Evolutionary conservation across 2,797 vertebrate genomes (phyloP), one percentile per base, ranked within the genome.

Genomic region (Cyclopterus lumpus): DNA sequence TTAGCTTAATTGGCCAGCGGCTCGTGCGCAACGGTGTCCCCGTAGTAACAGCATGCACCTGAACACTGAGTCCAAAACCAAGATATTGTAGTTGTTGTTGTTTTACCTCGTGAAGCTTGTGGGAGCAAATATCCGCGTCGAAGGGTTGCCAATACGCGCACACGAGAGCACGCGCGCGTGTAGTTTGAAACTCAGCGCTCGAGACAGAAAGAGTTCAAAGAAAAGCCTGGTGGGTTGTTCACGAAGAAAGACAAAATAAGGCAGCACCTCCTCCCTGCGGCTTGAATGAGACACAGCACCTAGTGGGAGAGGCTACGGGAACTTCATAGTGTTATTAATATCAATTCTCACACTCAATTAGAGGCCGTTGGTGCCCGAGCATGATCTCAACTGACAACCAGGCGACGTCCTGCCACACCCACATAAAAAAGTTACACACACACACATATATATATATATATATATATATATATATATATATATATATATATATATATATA

Each of bases 201-300:
- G 65, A 51, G 62, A 55, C 54, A 1, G 10, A 69, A 54, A 5
- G 28, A 63, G 68, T 63, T 49, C 28, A 36, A 38, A 24, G 24
- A 30, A 18, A 44, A 64, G 86, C 4, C 2, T 46, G 2, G 3
- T 30, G 20, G 70, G 36, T 57, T 34, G 78, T 40, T 18, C 38
- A 2, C 16, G 59, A 51, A n/a, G n/a, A n/a, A n/a, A n/a, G 18
- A 18, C 7, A n/a, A 73, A 67, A 15, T 1, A 24, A 15, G 26
- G 3, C 63, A 24, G 67, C 77, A 87, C 2, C 79, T 9, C 90
- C 93, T 15, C 84, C 87, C 1, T 44, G 88, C 65, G 93, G 85
- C 20, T 4, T 0, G 9, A 42, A 0, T 5, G 7, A 7, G 42
- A 3, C 54, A 82, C 55, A 12, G 57, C 89, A 81, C 12, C 12